Conservation (phyloP, 2,888 invertebrate species). For the Phymatocera aterrima region DNA sequence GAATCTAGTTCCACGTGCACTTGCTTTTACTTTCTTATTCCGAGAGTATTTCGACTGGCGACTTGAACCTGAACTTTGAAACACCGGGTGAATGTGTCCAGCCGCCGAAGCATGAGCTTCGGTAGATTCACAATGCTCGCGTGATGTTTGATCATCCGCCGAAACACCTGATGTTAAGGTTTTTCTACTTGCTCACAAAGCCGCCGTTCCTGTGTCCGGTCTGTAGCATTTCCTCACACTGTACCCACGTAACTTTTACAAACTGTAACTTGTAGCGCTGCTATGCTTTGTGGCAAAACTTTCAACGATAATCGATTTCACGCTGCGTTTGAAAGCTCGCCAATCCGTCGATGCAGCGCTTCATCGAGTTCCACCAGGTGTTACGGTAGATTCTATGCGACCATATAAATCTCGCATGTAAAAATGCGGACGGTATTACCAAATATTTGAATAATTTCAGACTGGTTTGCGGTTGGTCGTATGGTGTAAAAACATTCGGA, state of each 20-base stretch:
- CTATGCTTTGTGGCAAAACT: conserved; percentile 54
- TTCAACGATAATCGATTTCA: conserved; percentile 65
- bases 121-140: not conserved
- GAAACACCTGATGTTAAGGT: not conserved
- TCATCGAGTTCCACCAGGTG: conserved; percentile 56
- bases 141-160: not conserved
- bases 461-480: not conserved
- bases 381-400: not conserved
- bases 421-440: not conserved
- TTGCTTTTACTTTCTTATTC: not conserved
- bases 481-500: not conserved
- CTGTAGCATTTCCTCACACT: conserved; percentile 43
- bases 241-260: conserved; percentile 56
- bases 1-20: conserved; percentile 58
- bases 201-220: not conserved
- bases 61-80: not conserved
- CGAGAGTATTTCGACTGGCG: not conserved
- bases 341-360: conserved; percentile 54
- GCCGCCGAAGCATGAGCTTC: not conserved
- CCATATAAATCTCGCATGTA: not conserved
- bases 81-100: not conserved
- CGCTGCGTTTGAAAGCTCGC: conserved; percentile 52
- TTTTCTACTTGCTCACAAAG: conserved; percentile 6
- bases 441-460: not conserved
- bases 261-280: conserved; percentile 60